These are phyloP conservation scores for Heliocidaris tuberculata DNA, from an alignment of 35 echinoderm and acorn worm species.

Conservation along the genomic window DNA sequence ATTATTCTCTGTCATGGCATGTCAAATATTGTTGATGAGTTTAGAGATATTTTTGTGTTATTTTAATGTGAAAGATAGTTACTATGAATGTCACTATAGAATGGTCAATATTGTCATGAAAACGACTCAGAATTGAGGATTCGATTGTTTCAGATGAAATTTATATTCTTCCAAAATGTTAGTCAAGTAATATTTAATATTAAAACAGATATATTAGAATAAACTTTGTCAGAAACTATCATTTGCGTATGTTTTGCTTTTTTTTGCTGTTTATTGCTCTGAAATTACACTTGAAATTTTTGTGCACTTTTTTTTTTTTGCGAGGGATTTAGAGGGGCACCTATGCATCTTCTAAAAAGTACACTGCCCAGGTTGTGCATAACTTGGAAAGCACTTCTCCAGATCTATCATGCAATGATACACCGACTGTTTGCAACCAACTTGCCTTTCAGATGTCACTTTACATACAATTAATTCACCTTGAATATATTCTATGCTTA, in stretches of 20 bases:
- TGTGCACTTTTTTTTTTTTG: background rate
- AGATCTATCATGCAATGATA: too few relatives aligned
- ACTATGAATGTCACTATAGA: background rate
- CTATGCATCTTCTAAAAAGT: too few relatives aligned
- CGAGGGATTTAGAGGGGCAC: too few relatives aligned
- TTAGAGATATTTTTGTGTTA: conserved; percentile 6
- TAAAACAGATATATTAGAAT: background rate
- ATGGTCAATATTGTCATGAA: background rate
- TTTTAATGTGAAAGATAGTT: background rate
- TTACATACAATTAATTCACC: too few relatives aligned
- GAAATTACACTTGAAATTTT: background rate
- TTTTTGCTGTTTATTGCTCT: background rate
- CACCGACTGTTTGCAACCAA: too few relatives aligned
- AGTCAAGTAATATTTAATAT: conserved; percentile 15
- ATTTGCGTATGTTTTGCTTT: background rate
- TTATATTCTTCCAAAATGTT: conserved; percentile 19
- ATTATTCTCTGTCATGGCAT: background rate
- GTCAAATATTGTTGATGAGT: background rate
- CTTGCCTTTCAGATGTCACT: too few relatives aligned
- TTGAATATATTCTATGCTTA: too few relatives aligned
- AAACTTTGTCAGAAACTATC: conserved; percentile 9
- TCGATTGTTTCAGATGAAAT: background rate
- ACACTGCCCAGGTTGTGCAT: too few relatives aligned
- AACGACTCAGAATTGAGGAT: background rate
- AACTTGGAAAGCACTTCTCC: too few relatives aligned